Evolutionary conservation across 1,140 invertebrate species (phyloP).

Genomic region (Bombus consobrinus): DNA sequence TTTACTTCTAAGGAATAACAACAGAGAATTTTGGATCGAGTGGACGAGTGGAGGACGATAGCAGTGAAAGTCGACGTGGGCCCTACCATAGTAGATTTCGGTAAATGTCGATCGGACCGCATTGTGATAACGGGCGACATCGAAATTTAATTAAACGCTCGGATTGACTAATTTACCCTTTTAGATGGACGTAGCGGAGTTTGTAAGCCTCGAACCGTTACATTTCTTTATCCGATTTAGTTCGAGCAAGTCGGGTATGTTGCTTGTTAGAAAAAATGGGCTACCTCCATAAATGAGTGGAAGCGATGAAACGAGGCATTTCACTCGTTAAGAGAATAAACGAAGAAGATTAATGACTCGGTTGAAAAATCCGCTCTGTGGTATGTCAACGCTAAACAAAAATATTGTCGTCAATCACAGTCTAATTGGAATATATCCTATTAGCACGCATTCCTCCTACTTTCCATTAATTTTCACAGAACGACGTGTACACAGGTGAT

Average conservation of each 20-base stretch:
- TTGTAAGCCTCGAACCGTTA: constrained; percentile 52
- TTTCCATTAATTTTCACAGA: constrained; percentile 8
- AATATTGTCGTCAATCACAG: not conserved
- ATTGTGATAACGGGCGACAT: constrained; percentile 65
- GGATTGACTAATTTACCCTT: constrained; percentile 54
- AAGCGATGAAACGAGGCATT: not conserved
- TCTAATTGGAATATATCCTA: constrained; percentile 19
- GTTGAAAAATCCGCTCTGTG: not conserved
- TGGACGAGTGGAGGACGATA: constrained; percentile 11
- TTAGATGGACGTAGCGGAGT: constrained; percentile 37
- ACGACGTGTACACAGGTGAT: not conserved
- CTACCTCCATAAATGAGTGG: not conserved
- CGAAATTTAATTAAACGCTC: constrained; percentile 70
- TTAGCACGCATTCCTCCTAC: not conserved
- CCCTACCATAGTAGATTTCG: constrained; percentile 26
- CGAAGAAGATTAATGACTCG: constrained; percentile 17
- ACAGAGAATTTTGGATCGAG: not conserved
- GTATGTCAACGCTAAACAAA: not conserved
- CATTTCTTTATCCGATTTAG: constrained; percentile 33
- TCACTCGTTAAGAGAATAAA: constrained; percentile 16
- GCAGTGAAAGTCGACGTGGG: constrained; percentile 57
- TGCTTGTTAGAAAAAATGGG: not conserved
- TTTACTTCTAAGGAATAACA: not conserved
- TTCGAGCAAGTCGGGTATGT: not conserved
- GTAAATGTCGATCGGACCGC: constrained; percentile 50